Evolutionary conservation across 2,888 invertebrate genomes (phyloP).

Genomic region (Masnerella sp.): DNA sequence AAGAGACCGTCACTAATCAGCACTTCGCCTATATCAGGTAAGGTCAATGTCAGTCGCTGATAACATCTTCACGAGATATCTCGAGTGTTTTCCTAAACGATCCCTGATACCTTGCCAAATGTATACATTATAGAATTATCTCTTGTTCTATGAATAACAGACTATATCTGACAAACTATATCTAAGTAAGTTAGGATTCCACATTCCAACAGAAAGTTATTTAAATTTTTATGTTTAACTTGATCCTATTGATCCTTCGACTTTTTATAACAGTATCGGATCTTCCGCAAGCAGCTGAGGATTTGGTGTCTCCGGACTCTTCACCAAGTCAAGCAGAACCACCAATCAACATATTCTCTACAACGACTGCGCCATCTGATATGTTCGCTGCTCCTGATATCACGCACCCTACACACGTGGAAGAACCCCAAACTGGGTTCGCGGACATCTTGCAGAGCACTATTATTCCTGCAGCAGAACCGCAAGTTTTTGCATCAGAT

Average conservation of each 20-base stretch:
- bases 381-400: slow-evolving; percentile 65
- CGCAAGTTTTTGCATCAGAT: slow-evolving; percentile 62
- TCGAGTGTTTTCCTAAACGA: not conserved
- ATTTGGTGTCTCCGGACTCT: slow-evolving; percentile 30
- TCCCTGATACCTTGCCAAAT: too few relatives aligned
- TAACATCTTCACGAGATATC: too few relatives aligned
- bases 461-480: slow-evolving; percentile 29
- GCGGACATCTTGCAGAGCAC: slow-evolving; percentile 46
- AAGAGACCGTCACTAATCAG: slow-evolving; percentile 64
- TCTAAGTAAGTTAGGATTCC: too few relatives aligned
- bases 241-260: not conserved
- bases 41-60: not conserved
- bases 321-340: slow-evolving; percentile 12
- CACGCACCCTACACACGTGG: slow-evolving; percentile 16
- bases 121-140: too few relatives aligned
- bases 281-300: slow-evolving; percentile 23
- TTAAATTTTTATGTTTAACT: too few relatives aligned
- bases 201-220: too few relatives aligned
- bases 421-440: slow-evolving; percentile 46
- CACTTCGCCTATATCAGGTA: slow-evolving; percentile 59
- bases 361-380: slow-evolving; percentile 11
- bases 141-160: too few relatives aligned
- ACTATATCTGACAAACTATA: too few relatives aligned
- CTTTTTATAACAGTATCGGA: slow-evolving; percentile 32
- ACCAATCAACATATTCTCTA: slow-evolving; percentile 32